Percentiles rank a stretch among this genome's conserved stretches.
Conservation (phyloP, 2,888 invertebrate species). For the Stomorhina lunata region DNA sequence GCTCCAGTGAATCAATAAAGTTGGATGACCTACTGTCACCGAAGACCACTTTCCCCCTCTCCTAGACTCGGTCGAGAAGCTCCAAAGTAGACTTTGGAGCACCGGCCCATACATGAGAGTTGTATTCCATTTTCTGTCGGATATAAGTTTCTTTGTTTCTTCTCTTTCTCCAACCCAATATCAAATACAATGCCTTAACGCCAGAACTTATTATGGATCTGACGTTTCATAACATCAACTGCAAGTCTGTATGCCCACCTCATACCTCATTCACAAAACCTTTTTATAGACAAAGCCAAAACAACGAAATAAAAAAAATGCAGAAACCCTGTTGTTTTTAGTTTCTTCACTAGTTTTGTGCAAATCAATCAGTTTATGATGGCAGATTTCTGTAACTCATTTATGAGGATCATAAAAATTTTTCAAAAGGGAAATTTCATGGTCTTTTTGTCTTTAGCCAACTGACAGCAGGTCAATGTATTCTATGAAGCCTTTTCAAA, state of each 20-base stretch:
- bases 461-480: not conserved
- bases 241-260: conserved; percentile 21
- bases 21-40: no score
- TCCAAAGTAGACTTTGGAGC: no score
- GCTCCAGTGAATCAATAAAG: no score
- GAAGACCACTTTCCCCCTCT: no score
- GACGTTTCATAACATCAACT: conserved; percentile 38
- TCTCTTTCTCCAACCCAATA: not conserved
- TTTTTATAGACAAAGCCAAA: not conserved
- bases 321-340: conserved; percentile 56
- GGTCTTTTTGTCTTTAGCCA: conserved; percentile 2
- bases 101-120: no score
- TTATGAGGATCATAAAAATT: conserved; percentile 58
- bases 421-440: conserved; percentile 43
- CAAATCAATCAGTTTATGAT: conserved; percentile 63
- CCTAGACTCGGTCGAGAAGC: no score
- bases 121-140: no score
- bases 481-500: not conserved
- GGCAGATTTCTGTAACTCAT: conserved; percentile 54
- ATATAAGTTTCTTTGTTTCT: no score
- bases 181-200: not conserved
- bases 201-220: conserved; percentile 27
- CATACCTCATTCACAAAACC: not conserved
- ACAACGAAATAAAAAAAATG: not conserved
- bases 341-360: conserved; percentile 49